Evolutionary conservation across 2,113 vertebrate genomes (phyloP).

Genomic region (Kryptolebias marmoratus): DNA sequence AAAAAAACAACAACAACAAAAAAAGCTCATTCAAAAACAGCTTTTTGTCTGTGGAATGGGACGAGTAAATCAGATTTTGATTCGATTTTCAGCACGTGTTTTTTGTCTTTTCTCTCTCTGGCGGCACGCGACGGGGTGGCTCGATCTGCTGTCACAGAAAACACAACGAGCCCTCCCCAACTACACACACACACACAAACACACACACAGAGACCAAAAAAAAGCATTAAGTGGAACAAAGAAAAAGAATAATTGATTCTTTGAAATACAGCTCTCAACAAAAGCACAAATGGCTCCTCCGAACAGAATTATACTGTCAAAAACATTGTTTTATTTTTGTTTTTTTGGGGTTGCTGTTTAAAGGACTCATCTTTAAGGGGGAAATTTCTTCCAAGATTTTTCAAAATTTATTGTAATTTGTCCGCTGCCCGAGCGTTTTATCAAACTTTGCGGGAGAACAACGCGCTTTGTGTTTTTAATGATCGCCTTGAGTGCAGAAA

Average conservation of each 20-base stretch:
- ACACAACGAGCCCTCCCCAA: conserved; percentile 14
- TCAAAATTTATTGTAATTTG: conserved; percentile 14
- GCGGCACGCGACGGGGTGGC: conserved; percentile 30
- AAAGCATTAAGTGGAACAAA: conserved; percentile 23
- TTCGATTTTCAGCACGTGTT: conserved; percentile 8
- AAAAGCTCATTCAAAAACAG: background rate
- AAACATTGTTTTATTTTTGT: background rate
- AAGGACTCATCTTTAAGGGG: background rate
- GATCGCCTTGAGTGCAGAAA: no score
- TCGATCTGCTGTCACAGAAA: conserved; percentile 15
- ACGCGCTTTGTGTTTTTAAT: no score
- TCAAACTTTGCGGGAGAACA: no score
- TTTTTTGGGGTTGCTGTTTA: background rate
- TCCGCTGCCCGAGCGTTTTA: background rate
- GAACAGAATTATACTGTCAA: no score
- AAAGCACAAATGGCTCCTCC: background rate
- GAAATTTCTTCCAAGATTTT: conserved; percentile 13
- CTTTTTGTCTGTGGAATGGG: background rate
- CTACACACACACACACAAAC: conserved; percentile 29
- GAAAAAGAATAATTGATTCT: conserved; percentile 44
- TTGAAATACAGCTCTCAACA: conserved; percentile 26
- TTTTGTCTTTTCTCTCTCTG: conserved; percentile 19
- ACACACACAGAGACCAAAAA: background rate
- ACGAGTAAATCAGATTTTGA: background rate
- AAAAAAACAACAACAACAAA: background rate